Conservation (phyloP, 2,888 invertebrate species). For the Oasisia sp. region DNA sequence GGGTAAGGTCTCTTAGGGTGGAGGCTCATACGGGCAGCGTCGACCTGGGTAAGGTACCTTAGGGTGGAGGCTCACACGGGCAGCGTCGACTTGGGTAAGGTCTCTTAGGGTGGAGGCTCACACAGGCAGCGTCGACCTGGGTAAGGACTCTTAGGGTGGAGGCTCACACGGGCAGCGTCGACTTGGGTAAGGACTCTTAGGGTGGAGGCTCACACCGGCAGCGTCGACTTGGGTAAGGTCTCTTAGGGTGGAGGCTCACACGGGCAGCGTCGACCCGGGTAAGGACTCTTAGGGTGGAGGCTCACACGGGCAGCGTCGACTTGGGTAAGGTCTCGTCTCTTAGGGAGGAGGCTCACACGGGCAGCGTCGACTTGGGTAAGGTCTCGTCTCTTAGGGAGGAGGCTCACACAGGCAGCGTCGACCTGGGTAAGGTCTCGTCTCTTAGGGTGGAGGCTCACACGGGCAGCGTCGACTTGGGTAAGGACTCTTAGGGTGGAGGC, state of each 20-base stretch:
- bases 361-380: neutral
- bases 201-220: constrained; percentile 36
- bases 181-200: constrained; percentile 31
- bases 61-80: constrained; percentile 39
- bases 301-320: constrained; percentile 7
- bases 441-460: constrained; percentile 41
- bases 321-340: too few species aligned
- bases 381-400: too few species aligned
- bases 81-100: neutral
- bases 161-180: constrained; percentile 10
- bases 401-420: constrained; percentile 10
- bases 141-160: constrained; percentile 43
- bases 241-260: constrained; percentile 42
- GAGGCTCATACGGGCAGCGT: constrained; percentile 19
- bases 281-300: constrained; percentile 43
- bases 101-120: constrained; percentile 43
- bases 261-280: neutral
- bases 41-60: neutral
- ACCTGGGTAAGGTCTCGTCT: neutral
- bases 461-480: neutral
- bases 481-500: constrained; percentile 44
- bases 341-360: constrained; percentile 40
- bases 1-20: constrained; percentile 43
- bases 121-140: neutral
- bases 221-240: neutral